A percentile compares a stretch with the other conserved stretches of the same genome.
Conservation (phyloP, 2,888 invertebrate genomes). For the Leptopterna dolabrata region DNA sequence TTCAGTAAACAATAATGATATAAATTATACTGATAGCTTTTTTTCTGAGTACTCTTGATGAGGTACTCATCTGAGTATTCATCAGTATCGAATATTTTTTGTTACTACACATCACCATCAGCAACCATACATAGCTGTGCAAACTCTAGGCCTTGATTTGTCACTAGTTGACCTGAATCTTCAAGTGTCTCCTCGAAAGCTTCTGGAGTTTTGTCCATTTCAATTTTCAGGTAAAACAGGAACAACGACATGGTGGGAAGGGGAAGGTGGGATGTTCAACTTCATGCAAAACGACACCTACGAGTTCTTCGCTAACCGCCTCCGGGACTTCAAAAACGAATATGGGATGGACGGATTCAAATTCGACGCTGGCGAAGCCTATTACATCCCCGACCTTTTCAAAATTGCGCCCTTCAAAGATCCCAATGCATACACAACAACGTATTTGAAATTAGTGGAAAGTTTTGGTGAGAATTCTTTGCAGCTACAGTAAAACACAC, state of each 20-base stretch:
- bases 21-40: too few relatives aligned
- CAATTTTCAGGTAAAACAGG: slow-evolving; percentile 62
- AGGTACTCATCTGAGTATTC: too few relatives aligned
- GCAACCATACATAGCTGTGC: too few relatives aligned
- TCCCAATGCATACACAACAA: slow-evolving; percentile 72
- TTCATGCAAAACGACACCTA: slow-evolving; percentile 70
- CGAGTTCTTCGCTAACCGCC: slow-evolving; percentile 71
- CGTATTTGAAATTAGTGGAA: slow-evolving; percentile 71
- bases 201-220: too few relatives aligned
- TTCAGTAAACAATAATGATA: too few relatives aligned
- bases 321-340: slow-evolving; percentile 71
- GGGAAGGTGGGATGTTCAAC: slow-evolving; percentile 73
- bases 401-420: slow-evolving; percentile 64
- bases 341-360: slow-evolving; percentile 81
- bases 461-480: slow-evolving; percentile 68
- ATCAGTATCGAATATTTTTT: too few relatives aligned
- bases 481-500: too few relatives aligned
- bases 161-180: too few relatives aligned
- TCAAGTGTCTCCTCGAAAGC: too few relatives aligned
- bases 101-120: too few relatives aligned
- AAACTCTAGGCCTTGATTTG: too few relatives aligned
- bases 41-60: too few relatives aligned
- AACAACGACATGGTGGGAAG: slow-evolving; percentile 68
- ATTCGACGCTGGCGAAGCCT: slow-evolving; percentile 82
- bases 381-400: slow-evolving; percentile 53